Evolutionary conservation across 2,113 vertebrate genomes (phyloP), one percentile per base, ranked within the genome.

Genomic region (Sceloporus tristichus): DNA sequence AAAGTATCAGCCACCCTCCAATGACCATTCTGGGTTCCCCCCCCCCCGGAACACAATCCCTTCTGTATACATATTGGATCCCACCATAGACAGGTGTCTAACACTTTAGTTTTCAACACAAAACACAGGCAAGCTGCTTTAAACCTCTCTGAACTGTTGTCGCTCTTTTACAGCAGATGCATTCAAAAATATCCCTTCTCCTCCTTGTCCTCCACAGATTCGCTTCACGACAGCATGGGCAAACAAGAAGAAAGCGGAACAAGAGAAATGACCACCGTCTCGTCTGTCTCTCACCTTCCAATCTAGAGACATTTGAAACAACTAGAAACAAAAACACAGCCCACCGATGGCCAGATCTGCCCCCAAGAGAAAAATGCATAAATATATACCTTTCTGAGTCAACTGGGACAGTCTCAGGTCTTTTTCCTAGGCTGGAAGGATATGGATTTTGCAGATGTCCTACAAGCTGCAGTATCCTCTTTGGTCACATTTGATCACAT

Each of bases 401-500:
- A 79, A 59, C 25, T 9, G 93, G 85, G 90, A 89, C 93, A 89
- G 87, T 78, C 89, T 79, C 79, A 62, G 85, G 89, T 90, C 84
- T 90, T 90, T 92, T 10, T 25, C 4, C 85, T 90, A 90, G 81
- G 87, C 80, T 92, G 78, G 40, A 92, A 65, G 83, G 91, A 62
- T 81, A 89, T 90, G 93, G 90, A 91, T 93, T 95, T 94, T 92
- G 90, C 54, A 93, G 91, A 88, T 92, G 93, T 93, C 91, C 86
- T 88, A 38, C 86, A 93, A 91, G 76, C 90, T 87, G 90, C 91
- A 87, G 92, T 88, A 76, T 38, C 14, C 90, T 90, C 91, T 25
- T 1, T 48, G 91, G 94, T 93, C 93, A 91, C 95, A 76, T 92
- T 85, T 59, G 88, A 95, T 95, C 94, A 95, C 92, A 96, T 93